A percentile compares a stretch with the other conserved stretches of the same genome.
Conservation (phyloP, 2,797 vertebrate species). For the Coregonus ussuriensis region DNA sequence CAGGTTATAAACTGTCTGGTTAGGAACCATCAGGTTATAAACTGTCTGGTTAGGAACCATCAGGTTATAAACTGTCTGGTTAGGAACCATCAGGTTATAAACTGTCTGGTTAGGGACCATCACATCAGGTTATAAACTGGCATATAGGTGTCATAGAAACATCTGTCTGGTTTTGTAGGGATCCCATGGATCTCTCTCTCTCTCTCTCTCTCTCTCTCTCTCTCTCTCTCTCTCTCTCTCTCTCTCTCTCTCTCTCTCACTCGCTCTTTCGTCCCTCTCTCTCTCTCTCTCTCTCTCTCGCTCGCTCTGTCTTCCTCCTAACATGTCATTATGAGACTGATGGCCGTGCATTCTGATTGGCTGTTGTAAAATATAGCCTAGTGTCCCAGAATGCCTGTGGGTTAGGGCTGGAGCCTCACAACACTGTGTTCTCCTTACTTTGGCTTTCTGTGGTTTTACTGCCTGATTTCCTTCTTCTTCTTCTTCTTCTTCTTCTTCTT, state of each 20-base stretch:
- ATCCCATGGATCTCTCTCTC: neutral
- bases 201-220: neutral
- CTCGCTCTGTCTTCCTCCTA: neutral
- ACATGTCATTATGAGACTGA: neutral
- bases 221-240: neutral
- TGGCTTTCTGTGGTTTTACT: neutral
- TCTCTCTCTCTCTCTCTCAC: neutral
- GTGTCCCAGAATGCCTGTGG: neutral
- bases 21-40: too few relatives aligned
- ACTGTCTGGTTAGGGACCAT: too few relatives aligned
- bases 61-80: too few relatives aligned
- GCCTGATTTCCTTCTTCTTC: neutral
- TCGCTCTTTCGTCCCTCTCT: neutral
- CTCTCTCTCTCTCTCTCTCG: slow-evolving; percentile 3
- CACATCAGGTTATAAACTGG: too few relatives aligned
- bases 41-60: too few relatives aligned
- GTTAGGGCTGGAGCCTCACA: neutral
- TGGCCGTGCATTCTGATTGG: too few relatives aligned
- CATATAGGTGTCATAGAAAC: too few relatives aligned
- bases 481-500: too few relatives aligned
- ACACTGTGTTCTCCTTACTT: neutral
- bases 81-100: too few relatives aligned
- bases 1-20: too few relatives aligned
- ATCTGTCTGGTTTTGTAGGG: too few relatives aligned
- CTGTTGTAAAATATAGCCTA: neutral